Base-by-base conservation (phyloP, 2,888 invertebrate species). In the Melanotus villosus region DNA sequence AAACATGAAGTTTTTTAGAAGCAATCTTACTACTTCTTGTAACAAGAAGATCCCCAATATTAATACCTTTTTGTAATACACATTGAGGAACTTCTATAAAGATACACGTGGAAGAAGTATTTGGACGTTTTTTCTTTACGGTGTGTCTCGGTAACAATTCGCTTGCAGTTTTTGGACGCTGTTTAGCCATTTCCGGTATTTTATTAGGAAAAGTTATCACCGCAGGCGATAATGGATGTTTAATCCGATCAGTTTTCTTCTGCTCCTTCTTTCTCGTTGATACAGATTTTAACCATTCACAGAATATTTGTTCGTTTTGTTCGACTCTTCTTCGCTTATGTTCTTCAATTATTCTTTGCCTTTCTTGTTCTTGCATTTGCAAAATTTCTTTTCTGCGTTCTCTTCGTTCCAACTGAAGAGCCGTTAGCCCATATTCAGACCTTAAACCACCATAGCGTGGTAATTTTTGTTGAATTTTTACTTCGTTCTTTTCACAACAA, bases 361-460 rank as follows among this genome's bases (percentile, higher is more conserved):
- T 80, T 72, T 86, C 85, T 52, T 84, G 79, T 76, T 87, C 85
- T 52, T 82, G 84, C 23, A 84, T 78, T 70, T 82, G 84, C 2
- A 85, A 73, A 16, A 82, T 79, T 45, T 85, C 83, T 62, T 83
- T 75, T 26, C 82, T 81, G 56, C 81, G 81, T 54, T 86, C 82
- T 19, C 85, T 81, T 54, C 82, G 83, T 63, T 86, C 83, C 60
- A 87, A 74, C 74, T 88, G 87, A 34, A 84, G 80, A 2, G 83
- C 84, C 47, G 84, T 87, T 41, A 88, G 75, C 0, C 88, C 88
- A 72, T 88, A 88, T 77, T 88, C 88, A 0, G 88, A 88, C 68
- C 86, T 79, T 65, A 85, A 84, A 1, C 88, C 88, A 1, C 85
- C 86, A 68, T 88, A 88, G 34, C 83, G 81, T 2, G 88, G 88